Evolutionary conservation across 2,888 invertebrate species (phyloP).

Genomic region (Cantharis rufa): DNA sequence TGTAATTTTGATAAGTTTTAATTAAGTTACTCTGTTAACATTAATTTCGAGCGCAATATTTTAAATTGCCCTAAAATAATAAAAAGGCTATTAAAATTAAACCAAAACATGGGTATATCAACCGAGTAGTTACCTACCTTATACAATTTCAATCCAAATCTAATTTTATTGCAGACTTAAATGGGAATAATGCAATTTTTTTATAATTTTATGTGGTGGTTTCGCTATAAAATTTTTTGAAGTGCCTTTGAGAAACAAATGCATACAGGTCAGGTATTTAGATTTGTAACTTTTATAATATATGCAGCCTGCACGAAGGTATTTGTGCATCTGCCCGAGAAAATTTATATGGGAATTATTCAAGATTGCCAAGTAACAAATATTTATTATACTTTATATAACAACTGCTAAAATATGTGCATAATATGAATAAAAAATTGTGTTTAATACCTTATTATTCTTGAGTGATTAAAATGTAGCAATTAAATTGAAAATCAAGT

Average conservation of each 20-base stretch:
- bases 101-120: background rate
- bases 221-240: background rate
- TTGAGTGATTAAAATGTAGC: background rate
- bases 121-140: background rate
- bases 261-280: background rate
- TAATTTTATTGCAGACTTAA: background rate
- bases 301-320: background rate
- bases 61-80: background rate
- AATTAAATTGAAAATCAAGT: background rate
- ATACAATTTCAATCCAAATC: background rate
- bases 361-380: background rate
- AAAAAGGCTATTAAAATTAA: background rate
- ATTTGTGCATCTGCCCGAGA: background rate
- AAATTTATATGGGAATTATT: constrained; percentile 4
- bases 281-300: background rate
- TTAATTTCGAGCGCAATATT: background rate
- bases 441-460: background rate
- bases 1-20: background rate
- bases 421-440: background rate
- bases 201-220: background rate
- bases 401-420: background rate
- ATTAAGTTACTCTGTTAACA: background rate
- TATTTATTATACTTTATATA: background rate
- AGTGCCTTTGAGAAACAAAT: background rate
- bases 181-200: background rate